Evolutionary conservation across 2,797 vertebrate genomes (phyloP), one percentile per base, ranked within the genome.

Genomic region (Sylvilagus floridanus): DNA sequence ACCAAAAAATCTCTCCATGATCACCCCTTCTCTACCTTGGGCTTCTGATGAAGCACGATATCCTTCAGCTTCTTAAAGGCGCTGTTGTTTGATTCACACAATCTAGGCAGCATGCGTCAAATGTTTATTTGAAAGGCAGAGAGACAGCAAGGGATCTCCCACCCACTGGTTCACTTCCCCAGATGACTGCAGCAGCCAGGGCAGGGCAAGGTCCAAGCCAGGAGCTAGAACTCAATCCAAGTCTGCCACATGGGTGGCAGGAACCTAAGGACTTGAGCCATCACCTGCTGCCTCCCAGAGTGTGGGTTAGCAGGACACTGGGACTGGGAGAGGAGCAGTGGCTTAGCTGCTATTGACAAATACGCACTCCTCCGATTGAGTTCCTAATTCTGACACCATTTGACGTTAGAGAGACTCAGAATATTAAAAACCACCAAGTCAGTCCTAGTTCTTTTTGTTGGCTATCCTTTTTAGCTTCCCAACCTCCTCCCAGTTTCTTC

Each of bases 301-400:
- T 47, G 42, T 47, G 42, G 42, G 42, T 47, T 47, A 47, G 42
- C 42, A 47, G 42, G 42, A 47, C 9, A 1, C 42, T 47, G 42
- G 42, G 42, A 47, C 42, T 47, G 42, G 42, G 42, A 47, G 42
- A 47, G 42, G 42, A 47, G 42, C 42, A 47, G 42, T 47, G 42
- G 42, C 42, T 47, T 47, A 47, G 42, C 42, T 47, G 42, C 42
- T 47, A 47, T 9, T 8, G 42, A 47, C 42, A 47, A 47, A 47
- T 47, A 47, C 42, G 8, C n/a, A 63, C 78, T 68, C 47, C 32
- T 79, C 16, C 30, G 62, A 76, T 42, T 42, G 6, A 14, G 76
- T 75, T 37, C 54, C 63, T 85, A 68, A 89, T 72, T 65, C 92
- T 89, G 73, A 68, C 21, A 81, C 47, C 26, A 90, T 10, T 76